Conservation (phyloP, 1,140 invertebrate genomes). For the Acyrthosiphon pisum region DNA sequence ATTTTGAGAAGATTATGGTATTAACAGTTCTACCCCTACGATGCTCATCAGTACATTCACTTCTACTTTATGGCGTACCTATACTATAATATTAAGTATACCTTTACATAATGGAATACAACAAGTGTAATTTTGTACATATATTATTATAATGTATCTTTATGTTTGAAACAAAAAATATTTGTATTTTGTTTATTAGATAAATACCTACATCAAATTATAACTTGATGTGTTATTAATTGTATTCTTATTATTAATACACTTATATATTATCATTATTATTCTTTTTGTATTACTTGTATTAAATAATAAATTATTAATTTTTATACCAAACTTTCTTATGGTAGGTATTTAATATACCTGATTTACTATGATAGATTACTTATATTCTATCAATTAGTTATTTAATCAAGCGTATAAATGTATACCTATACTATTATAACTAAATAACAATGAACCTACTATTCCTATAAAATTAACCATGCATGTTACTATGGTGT, state of each 20-base stretch:
- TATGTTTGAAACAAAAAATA: not conserved
- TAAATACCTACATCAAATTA: not conserved
- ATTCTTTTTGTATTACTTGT: not conserved
- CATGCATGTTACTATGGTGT: no score
- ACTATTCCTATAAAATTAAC: no score
- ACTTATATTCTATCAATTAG: not conserved
- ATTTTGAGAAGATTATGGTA: not conserved
- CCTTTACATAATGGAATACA: not conserved
- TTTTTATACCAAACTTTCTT: not conserved
- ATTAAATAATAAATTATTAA: not conserved
- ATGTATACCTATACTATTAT: no score
- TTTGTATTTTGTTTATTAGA: no score
- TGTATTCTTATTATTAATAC: not conserved
- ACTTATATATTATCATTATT: not conserved
- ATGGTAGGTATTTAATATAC: not conserved
- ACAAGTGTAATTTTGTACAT: not conserved
- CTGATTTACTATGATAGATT: not conserved
- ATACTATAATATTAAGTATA: not conserved
- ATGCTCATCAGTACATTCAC: not conserved
- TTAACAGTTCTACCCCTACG: not conserved
- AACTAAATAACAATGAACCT: no score
- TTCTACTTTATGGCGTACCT: not conserved
- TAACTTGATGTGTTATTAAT: not conserved
- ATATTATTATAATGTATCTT: not conserved
- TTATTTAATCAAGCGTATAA: not conserved